phyloP scores from a whole-genome alignment of 1,140 invertebrate species.

The Drosophila insularis region DNA sequence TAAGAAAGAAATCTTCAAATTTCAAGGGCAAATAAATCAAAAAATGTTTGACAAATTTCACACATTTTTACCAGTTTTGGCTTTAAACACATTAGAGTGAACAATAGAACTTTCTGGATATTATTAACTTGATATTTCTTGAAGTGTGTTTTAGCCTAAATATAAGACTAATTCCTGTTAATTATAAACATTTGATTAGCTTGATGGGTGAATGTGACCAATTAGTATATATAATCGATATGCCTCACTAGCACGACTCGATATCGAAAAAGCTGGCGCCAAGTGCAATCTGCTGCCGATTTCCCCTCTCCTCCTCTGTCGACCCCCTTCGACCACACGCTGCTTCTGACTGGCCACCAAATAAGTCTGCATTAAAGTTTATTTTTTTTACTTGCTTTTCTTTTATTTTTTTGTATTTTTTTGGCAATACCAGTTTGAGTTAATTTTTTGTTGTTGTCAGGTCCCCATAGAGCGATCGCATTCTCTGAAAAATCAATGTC shows the following conservation, averaged over 20 bases:
- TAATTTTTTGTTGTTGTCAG: background rate
- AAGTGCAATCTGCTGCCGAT: background rate
- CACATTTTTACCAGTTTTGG: too few species aligned
- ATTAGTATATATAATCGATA: conserved; percentile 7
- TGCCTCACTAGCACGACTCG: background rate
- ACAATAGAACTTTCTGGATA: too few species aligned
- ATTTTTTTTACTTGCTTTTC: too few species aligned
- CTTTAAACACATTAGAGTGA: too few species aligned
- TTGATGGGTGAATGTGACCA: background rate
- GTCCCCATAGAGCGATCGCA: conserved; percentile 41
- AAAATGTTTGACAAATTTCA: too few species aligned
- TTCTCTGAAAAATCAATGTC: conserved; percentile 69
- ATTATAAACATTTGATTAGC: background rate
- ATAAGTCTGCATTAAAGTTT: conserved; percentile 31
- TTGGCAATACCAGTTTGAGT: conserved; percentile 62
- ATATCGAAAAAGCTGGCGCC: conserved; percentile 2
- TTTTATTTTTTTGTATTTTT: conserved; percentile 11
- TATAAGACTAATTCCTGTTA: background rate
- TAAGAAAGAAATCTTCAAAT: too few species aligned
- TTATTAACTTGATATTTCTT: background rate
- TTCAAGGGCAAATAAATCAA: too few species aligned
- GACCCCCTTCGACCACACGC: background rate
- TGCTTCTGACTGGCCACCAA: conserved; percentile 14
- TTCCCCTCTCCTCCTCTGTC: background rate
- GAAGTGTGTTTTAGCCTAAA: background rate